phyloP scores from a whole-genome alignment of 2,797 vertebrate species.

The Intellagama lesueurii region DNA sequence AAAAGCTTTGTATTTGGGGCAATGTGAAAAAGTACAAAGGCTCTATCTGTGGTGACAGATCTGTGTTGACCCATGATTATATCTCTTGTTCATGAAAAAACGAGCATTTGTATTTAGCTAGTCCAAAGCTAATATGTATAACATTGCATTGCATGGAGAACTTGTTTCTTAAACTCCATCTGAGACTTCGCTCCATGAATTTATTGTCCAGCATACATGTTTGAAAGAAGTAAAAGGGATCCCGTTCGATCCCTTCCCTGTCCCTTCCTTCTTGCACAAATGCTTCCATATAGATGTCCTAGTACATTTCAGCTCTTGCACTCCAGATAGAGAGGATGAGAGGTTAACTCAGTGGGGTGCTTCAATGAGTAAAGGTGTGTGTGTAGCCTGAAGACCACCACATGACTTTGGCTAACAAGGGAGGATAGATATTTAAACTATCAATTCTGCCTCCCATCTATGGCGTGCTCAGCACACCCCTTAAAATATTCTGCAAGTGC shows the following conservation, averaged over 20 bases:
- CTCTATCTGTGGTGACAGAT: neutral
- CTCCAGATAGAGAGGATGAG: neutral
- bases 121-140: neutral
- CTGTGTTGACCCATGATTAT: neutral
- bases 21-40: neutral
- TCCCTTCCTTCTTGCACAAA: slow-evolving; percentile 1
- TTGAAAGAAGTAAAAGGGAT: slow-evolving; percentile 7
- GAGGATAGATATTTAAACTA: slow-evolving; percentile 32
- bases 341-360: neutral
- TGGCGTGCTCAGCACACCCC: slow-evolving; percentile 35
- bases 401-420: slow-evolving; percentile 13
- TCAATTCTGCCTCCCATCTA: slow-evolving; percentile 3
- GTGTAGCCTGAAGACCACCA: neutral
- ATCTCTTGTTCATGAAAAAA: neutral
- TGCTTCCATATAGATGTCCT: neutral
- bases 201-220: neutral
- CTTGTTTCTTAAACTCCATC: neutral
- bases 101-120: neutral
- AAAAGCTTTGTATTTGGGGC: neutral
- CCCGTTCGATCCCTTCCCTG: neutral
- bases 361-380: neutral
- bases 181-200: neutral
- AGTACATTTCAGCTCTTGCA: neutral
- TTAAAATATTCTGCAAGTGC: slow-evolving; percentile 43
- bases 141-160: neutral